phyloP scores from a whole-genome alignment of 2,113 vertebrate species.

The Poicephalus meyeri region DNA sequence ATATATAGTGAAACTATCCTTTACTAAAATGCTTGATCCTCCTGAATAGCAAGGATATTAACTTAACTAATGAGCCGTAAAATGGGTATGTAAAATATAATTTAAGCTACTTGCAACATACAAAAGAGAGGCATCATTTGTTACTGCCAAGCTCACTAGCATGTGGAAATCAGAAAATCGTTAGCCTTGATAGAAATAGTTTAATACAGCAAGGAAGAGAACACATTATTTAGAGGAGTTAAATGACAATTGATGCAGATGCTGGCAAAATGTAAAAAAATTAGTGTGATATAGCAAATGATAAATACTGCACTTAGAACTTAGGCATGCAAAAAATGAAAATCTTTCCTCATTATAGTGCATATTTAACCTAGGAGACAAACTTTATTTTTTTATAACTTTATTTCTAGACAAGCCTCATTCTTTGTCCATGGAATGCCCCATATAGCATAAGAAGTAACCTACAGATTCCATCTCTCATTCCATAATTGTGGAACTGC shows the following conservation, averaged over 20 bases:
- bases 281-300: constrained; percentile 63
- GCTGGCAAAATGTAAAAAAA: constrained; percentile 61
- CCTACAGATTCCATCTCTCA: neutral
- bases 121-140: constrained; percentile 66
- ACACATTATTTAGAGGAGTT: constrained; percentile 75
- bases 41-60: constrained; percentile 71
- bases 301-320: constrained; percentile 64
- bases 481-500: neutral
- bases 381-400: constrained; percentile 54
- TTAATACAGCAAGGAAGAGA: constrained; percentile 74
- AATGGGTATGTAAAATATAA: constrained; percentile 80
- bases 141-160: constrained; percentile 75
- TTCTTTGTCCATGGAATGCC: neutral
- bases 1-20: constrained; percentile 22
- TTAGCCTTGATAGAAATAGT: constrained; percentile 75
- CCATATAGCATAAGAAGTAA: neutral
- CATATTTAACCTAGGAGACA: constrained; percentile 28
- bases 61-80: constrained; percentile 82
- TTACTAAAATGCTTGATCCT: constrained; percentile 53
- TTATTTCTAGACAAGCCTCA: constrained; percentile 25
- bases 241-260: constrained; percentile 74
- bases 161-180: constrained; percentile 81
- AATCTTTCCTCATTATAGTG: constrained; percentile 62
- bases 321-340: constrained; percentile 48
- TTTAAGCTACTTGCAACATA: constrained; percentile 76